phyloP scores from a whole-genome alignment of 2,888 invertebrate species.

The Laspeyria flexula region DNA sequence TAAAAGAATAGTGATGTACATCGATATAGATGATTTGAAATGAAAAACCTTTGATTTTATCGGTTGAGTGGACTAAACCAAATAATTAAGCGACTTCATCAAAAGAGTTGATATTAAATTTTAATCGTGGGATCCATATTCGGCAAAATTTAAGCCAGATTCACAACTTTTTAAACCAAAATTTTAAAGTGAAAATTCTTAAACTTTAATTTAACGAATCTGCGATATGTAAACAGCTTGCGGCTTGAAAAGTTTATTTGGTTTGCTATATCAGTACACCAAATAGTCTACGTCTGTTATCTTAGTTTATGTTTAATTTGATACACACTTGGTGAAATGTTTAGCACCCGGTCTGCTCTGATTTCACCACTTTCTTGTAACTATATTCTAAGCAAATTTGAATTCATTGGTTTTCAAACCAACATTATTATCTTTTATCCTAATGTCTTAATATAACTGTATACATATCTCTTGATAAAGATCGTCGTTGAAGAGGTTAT shows the following conservation, averaged over 20 bases:
- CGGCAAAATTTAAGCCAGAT: too few species aligned
- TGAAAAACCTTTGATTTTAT: too few species aligned
- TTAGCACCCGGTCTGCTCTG: slow-evolving; percentile 9
- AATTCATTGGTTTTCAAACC: neutral
- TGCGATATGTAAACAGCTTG: slow-evolving; percentile 10
- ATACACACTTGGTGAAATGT: slow-evolving; percentile 17
- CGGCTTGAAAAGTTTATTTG: slow-evolving; percentile 25
- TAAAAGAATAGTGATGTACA: too few species aligned
- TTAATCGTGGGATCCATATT: too few species aligned
- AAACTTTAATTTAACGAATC: slow-evolving; percentile 10
- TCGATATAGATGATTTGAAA: too few species aligned
- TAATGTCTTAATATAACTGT: too few species aligned
- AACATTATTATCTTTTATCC: neutral
- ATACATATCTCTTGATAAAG: slow-evolving; percentile 10
- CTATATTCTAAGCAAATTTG: slow-evolving; percentile 1
- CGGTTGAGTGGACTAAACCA: too few species aligned
- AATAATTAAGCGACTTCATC: too few species aligned
- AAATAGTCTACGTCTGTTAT: slow-evolving; percentile 17
- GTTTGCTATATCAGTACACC: slow-evolving; percentile 14
- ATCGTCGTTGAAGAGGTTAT: slow-evolving; percentile 37
- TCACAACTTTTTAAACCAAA: too few species aligned
- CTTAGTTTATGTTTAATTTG: slow-evolving; percentile 19
- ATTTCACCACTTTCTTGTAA: slow-evolving; percentile 20
- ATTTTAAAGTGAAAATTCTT: too few species aligned
- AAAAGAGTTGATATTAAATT: too few species aligned